Conservation (phyloP, 2,888 invertebrate genomes). For the Scaptodrosophila latifasciaeformis region DNA sequence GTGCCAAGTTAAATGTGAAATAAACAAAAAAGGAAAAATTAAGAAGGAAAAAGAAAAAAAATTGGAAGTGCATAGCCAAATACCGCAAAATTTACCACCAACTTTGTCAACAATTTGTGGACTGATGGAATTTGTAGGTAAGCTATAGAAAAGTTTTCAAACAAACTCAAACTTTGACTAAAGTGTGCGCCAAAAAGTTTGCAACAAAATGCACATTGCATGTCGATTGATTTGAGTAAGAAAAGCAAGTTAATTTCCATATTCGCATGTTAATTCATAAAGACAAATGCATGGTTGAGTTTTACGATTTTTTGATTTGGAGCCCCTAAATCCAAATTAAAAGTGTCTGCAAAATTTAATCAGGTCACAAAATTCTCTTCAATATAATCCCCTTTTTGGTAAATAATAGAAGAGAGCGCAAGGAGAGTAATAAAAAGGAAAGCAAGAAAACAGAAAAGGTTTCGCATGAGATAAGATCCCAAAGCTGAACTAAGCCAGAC, state of each 20-base stretch:
- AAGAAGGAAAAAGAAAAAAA: constrained; percentile 22
- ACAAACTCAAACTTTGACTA: too few species aligned
- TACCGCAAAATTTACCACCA: constrained; percentile 29
- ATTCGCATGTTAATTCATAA: not conserved
- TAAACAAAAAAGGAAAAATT: too few species aligned
- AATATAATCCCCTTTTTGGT: constrained; percentile 40
- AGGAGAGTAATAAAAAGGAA: not conserved
- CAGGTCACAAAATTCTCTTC: constrained; percentile 27
- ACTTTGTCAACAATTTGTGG: constrained; percentile 30
- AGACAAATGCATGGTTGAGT: not conserved
- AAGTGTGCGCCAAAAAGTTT: too few species aligned
- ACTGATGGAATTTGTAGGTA: constrained; percentile 46
- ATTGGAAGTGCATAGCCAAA: constrained; percentile 14
- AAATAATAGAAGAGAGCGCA: too few species aligned
- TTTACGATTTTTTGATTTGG: constrained; percentile 27
- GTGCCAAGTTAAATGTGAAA: too few species aligned
- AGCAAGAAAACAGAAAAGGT: constrained; percentile 22
- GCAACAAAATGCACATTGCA: constrained; percentile 10
- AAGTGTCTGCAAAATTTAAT: too few species aligned
- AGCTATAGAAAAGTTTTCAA: not conserved
- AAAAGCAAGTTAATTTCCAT: constrained; percentile 4
- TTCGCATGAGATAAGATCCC: constrained; percentile 31
- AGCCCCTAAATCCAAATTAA: not conserved
- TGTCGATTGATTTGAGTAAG: not conserved
- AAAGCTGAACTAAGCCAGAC: constrained; percentile 37